These are phyloP conservation scores for Sinocyclocheilus grahami DNA, from an alignment of 2,113 vertebrate genomes.

Conservation along the genomic window DNA sequence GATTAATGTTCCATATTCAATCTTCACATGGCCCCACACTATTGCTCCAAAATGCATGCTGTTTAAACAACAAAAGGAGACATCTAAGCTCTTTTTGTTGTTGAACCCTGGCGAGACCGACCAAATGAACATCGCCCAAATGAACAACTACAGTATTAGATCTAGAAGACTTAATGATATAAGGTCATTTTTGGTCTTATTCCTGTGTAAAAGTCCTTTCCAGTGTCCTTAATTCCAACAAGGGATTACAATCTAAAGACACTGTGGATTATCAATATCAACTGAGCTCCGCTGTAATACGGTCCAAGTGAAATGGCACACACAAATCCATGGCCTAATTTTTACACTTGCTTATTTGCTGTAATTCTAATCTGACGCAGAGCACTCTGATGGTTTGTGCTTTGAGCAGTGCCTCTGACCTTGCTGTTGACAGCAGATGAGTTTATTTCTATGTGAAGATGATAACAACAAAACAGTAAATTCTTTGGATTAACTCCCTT, in stretches of 20 bases:
- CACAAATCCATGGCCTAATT: conserved; percentile 47
- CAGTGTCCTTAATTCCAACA: conserved; percentile 45
- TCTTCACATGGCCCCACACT: conserved; percentile 37
- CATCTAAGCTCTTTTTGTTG: conserved; percentile 44
- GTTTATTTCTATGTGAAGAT: background rate
- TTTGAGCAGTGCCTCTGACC: background rate
- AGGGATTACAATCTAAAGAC: conserved; percentile 41
- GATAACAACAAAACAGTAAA: too few relatives aligned
- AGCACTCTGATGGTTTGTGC: background rate
- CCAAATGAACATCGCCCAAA: conserved; percentile 25
- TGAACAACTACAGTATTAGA: conserved; percentile 26
- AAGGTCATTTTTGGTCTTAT: conserved; percentile 44
- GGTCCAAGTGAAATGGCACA: conserved; percentile 25
- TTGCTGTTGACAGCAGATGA: conserved; percentile 6
- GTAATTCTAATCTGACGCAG: conserved; percentile 2
- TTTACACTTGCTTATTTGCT: conserved; percentile 41
- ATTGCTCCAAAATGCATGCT: background rate
- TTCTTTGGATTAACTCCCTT: background rate
- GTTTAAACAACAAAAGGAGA: conserved; percentile 35
- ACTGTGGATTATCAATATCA: conserved; percentile 36
- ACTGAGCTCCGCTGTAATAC: conserved; percentile 20
- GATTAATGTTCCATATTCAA: conserved; percentile 39
- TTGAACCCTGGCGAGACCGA: background rate
- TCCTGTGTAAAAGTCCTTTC: conserved; percentile 23
- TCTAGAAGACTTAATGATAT: conserved; percentile 17